Base-by-base conservation (phyloP, 2,113 vertebrate species). In the Sarotherodon lohbergeri region DNA sequence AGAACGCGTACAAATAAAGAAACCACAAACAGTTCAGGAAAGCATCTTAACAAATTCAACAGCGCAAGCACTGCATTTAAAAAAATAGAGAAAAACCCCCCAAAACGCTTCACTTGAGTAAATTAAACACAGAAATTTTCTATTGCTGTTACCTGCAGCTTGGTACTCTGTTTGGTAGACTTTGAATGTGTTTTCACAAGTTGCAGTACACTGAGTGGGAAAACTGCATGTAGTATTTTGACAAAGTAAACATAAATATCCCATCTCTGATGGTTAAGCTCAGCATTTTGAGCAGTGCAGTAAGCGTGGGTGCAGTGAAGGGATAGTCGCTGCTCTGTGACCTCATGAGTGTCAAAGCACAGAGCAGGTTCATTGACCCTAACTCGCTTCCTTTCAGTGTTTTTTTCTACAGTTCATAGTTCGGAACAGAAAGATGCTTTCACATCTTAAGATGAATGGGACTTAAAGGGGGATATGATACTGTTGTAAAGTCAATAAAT, bases 401-500 rank as follows among this genome's bases (percentile, higher is more conserved):
- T 91, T 83, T 86, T 11, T 48, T 48, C 14, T 43, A n/a, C 43
- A 54, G 57, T 56, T 41, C 22, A 29, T 11, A 50, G 85, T 80
- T 59, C 56, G 22, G 84, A 90, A 90, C 79, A 87, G 82, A 90
- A 54, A 86, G 89, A 24, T 29, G 7, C 89, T 89, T 85, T 91
- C 68, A 90, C 83, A 86, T 87, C 27, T 79, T 29, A 84, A 84
- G 61, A 81, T 86, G 87, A 94, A 90, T 91, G 85, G 83, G 83
- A 91, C 84, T 89, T 61, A 81, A 34, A 55, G 78, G 22, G 76
- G 56, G 82, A 88, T 88, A 87, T 89, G 84, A 92, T 86, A 84
- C 87, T 86, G 85, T 87, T 92, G 81, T 94, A 14, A 56, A 71
- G 63, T 78, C 86, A 88, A 92, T 90, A 89, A 90, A 85, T 61